Conservation (phyloP, 64 coral and sea anemone genomes). For the Montipora foliosa region DNA sequence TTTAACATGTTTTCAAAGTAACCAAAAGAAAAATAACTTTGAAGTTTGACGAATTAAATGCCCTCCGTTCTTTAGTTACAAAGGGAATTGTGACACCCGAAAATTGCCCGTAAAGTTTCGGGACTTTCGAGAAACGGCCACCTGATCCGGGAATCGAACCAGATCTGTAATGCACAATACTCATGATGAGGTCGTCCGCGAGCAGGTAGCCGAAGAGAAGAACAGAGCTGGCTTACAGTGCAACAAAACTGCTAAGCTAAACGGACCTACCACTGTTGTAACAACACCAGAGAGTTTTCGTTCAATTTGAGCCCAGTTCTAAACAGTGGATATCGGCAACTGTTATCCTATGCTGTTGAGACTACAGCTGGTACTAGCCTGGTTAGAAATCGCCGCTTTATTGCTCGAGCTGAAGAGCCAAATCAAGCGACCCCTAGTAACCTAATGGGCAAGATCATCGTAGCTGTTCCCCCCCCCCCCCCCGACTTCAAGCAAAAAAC, state of each 20-base stretch:
- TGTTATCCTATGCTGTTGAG: not conserved
- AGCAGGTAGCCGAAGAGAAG: not conserved
- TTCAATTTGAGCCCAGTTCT: not conserved
- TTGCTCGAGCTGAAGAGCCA: not conserved
- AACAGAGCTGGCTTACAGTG: not conserved
- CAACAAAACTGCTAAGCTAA: not conserved
- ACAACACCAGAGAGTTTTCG: not conserved
- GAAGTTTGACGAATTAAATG: too few relatives aligned
- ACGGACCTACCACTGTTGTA: not conserved
- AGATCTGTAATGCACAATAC: not conserved
- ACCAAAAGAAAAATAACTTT: too few relatives aligned
- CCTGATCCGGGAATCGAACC: not conserved
- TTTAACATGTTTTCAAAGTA: too few relatives aligned
- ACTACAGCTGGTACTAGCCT: not conserved
- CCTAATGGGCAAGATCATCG: not conserved
- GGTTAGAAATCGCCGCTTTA: not conserved
- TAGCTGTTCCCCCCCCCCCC: not conserved
- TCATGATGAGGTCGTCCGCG: not conserved
- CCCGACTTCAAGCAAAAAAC: too few relatives aligned
- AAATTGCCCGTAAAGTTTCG: not conserved
- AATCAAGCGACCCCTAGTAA: not conserved
- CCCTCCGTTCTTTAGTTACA: too few relatives aligned
- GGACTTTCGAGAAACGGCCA: not conserved
- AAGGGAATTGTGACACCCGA: too few relatives aligned
- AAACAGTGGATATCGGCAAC: constrained; percentile 1